Conservation (phyloP, 2,888 invertebrate species). For the Himalopsyche anomala region DNA sequence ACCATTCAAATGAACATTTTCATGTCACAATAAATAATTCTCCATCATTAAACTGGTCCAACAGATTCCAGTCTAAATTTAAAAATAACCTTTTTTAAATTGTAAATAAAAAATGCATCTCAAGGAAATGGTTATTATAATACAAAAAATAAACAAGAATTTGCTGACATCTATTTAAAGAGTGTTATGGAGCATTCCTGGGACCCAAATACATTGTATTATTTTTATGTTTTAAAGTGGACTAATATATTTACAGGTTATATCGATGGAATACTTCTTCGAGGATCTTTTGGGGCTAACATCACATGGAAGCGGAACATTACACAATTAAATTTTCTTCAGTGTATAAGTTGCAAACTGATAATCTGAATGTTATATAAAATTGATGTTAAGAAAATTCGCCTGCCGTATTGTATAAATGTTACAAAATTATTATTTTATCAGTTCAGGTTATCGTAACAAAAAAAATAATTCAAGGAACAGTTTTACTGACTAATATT, state of each 20-base stretch:
- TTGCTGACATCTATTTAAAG: too few species aligned
- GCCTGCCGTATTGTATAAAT: neutral
- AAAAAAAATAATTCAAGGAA: conserved; percentile 1
- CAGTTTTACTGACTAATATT: neutral
- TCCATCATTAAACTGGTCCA: too few species aligned
- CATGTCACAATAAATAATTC: too few species aligned
- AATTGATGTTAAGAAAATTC: neutral
- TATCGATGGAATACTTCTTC: conserved; percentile 52
- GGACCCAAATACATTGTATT: too few species aligned
- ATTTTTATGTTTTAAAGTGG: neutral
- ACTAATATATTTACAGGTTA: conserved; percentile 48
- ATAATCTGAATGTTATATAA: neutral
- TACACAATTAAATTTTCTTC: neutral
- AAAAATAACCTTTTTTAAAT: too few species aligned
- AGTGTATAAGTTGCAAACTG: neutral
- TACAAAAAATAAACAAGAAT: too few species aligned
- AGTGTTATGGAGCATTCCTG: too few species aligned
- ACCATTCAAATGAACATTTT: too few species aligned
- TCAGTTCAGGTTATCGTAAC: neutral
- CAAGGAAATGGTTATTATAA: too few species aligned
- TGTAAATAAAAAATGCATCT: too few species aligned
- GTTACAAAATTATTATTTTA: neutral
- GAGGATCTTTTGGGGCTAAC: conserved; percentile 53
- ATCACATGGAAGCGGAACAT: conserved; percentile 9
- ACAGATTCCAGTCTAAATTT: too few species aligned